Evolutionary conservation across 2,113 vertebrate genomes (phyloP), one percentile per base, ranked within the genome.

Genomic region (Columba janthina): DNA sequence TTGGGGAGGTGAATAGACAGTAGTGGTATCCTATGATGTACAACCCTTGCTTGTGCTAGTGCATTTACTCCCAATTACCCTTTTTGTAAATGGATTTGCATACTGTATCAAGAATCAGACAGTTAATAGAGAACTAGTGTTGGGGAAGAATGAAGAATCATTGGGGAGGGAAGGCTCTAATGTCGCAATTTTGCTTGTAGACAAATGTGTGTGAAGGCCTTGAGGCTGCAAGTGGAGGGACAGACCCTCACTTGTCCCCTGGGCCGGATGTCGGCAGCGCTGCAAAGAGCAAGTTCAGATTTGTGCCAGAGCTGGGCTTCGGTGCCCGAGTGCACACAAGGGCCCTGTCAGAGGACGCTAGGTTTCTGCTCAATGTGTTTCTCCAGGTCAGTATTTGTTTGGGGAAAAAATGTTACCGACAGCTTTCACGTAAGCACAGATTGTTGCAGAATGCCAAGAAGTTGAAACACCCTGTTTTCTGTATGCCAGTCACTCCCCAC

Each of bases 401-500:
- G 12, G 11, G 13, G 15, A 21, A 29, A 25, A 61, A 87, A 54
- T 16, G 18, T 74, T 73, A 67, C 20, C 29, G 74, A 53, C 58
- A 85, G 32, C 56, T 79, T 89, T 89, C 50, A 73, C 51, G 38
- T 74, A 60, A 83, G 46, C 9, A 60, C 24, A 28, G 57, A 79
- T 75, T 26, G 44, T 64, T 26, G 10, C 26, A 11, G 25, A 64
- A 24, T 4, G 16, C 60, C 2, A 1, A 48, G 88, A 56, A 24
- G 38, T 51, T 61, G n/a, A 16, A 61, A 24, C 3, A 3, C 2
- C 0, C 82, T n/a, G 73, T 18, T 85, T 67, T 97, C 93, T 95
- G 93, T 88, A 95, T 97, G 94, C 94, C 66, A 24, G 89, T 96
- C 96, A 94, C 89, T 95, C 71, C 56, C 36, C 17, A 26, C 40